phyloP scores from a whole-genome alignment of 2,797 vertebrate genomes.

The Buceros bicornis region DNA sequence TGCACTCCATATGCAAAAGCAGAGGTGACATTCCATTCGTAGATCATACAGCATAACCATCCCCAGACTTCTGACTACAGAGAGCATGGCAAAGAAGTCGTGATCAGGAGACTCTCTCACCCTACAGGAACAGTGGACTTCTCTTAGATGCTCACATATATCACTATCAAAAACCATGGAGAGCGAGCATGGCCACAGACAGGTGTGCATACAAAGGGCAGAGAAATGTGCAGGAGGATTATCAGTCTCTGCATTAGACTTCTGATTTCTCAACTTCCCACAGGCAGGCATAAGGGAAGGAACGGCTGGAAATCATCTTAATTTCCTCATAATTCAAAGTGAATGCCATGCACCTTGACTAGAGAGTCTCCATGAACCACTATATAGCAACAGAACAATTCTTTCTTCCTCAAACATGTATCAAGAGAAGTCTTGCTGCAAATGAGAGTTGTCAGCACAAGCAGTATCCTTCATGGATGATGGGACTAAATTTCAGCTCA shows the following conservation, averaged over 20 bases:
- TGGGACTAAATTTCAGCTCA: neutral
- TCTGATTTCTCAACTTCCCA: neutral
- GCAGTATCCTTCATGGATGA: constrained; percentile 28
- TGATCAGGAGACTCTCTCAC: neutral
- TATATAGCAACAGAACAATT: neutral
- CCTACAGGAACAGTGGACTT: neutral
- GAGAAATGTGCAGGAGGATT: neutral
- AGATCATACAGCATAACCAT: neutral
- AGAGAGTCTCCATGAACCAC: neutral
- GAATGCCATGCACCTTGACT: neutral
- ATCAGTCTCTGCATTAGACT: neutral
- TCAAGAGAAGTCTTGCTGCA: neutral
- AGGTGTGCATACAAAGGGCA: neutral
- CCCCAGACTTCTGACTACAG: neutral
- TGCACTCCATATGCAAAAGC: neutral
- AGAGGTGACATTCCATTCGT: neutral
- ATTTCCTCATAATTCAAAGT: constrained; percentile 15
- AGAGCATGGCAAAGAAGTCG: neutral
- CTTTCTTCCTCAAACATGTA: neutral
- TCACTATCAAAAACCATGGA: neutral
- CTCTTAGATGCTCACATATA: neutral
- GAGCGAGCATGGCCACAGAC: neutral
- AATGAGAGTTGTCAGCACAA: constrained; percentile 15
- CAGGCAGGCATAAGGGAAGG: neutral
- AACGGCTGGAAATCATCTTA: neutral